Percentiles rank a stretch among this genome's conserved stretches.
These are phyloP conservation scores for Coryphaenoides rupestris DNA, from an alignment of 2,113 vertebrate genomes.

Conservation along the genomic window DNA sequence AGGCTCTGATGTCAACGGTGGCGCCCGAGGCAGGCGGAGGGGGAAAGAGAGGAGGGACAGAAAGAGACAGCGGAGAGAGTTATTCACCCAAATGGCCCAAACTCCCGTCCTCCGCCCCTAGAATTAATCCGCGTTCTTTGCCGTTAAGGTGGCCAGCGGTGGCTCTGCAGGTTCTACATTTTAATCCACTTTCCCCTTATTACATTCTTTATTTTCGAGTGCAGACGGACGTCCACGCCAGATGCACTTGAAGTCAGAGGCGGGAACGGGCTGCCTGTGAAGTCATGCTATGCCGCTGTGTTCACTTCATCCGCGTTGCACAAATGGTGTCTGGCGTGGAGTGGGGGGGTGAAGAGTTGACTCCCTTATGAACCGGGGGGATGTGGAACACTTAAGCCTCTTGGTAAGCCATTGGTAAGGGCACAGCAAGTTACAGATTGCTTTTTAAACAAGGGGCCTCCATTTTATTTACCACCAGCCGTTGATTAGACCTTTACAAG, in stretches of 20 bases:
- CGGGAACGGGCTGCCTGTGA: not conserved
- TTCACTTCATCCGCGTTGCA: not conserved
- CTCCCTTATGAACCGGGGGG: no score
- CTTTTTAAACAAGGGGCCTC: no score
- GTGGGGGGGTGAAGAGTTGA: no score
- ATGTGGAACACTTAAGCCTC: no score
- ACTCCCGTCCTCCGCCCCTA: not conserved
- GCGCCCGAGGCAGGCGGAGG: conserved; percentile 8
- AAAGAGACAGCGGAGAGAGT: conserved; percentile 29
- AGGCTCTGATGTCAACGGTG: conserved; percentile 2
- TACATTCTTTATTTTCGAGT: not conserved
- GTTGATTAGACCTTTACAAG: no score
- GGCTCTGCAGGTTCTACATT: not conserved
- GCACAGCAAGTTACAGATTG: no score
- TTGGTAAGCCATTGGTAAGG: no score
- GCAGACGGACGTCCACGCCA: not conserved
- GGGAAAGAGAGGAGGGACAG: not conserved
- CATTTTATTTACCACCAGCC: no score
- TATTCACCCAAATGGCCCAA: conserved; percentile 28
- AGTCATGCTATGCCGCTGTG: not conserved
- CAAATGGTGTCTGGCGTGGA: not conserved
- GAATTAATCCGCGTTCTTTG: no score
- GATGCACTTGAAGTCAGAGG: not conserved
- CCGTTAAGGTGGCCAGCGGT: not conserved
- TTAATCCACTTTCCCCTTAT: not conserved